Percentiles rank a stretch among this genome's conserved stretches.
Evolutionary conservation across 2,888 invertebrate species (phyloP).

Genomic region (Cancer borealis): DNA sequence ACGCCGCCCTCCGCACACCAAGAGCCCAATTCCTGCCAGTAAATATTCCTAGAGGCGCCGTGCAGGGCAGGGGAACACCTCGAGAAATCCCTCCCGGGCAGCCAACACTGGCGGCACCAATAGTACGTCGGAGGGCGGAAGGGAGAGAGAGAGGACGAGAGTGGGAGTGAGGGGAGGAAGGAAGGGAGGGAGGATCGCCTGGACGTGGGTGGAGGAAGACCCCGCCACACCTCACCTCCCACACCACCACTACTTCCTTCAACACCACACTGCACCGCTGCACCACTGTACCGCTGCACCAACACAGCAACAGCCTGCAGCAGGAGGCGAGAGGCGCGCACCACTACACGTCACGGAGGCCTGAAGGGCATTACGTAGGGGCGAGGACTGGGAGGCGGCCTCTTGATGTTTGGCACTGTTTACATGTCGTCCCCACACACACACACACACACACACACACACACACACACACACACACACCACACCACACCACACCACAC

Average conservation of each 20-base stretch:
- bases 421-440: constrained; percentile 45
- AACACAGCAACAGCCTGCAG: background rate
- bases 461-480: background rate
- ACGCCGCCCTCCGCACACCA: background rate
- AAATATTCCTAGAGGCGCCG: background rate
- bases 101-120: constrained; percentile 27
- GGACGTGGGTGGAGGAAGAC: constrained; percentile 51
- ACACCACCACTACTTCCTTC: constrained; percentile 3
- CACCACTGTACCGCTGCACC: background rate
- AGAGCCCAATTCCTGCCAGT: background rate
- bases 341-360: constrained; percentile 45
- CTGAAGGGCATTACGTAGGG: constrained; percentile 51
- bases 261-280: background rate
- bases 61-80: background rate
- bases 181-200: constrained; percentile 34
- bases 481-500: constrained; percentile 14
- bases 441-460: background rate
- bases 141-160: background rate
- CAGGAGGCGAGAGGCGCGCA: background rate
- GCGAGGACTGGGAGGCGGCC: constrained; percentile 43
- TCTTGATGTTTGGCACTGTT: constrained; percentile 66
- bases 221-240: constrained; percentile 46
- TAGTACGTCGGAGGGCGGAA: constrained; percentile 1
- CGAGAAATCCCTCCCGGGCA: constrained; percentile 10
- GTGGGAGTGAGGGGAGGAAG: constrained; percentile 25